Evolutionary conservation across 2,113 vertebrate genomes (phyloP).

Genomic region (Melanostigma gelatinosum): DNA sequence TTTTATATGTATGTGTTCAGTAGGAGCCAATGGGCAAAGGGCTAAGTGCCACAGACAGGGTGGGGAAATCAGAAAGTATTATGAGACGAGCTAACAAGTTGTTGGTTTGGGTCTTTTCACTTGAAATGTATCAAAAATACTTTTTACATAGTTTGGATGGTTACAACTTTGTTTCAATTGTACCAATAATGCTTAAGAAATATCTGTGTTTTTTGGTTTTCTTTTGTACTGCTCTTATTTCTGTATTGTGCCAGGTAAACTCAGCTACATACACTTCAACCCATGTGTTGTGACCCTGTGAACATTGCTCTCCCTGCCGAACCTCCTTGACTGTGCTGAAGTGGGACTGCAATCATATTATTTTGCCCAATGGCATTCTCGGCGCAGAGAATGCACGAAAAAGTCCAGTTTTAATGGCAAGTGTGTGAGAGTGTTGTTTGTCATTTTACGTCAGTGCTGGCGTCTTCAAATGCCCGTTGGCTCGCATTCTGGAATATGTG

Average conservation of each 20-base stretch:
- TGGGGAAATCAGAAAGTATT: background rate
- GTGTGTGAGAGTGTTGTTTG: slow-evolving; percentile 6
- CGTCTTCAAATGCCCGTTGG: slow-evolving; percentile 13
- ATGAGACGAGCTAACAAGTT: background rate
- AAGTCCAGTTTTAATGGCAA: slow-evolving; percentile 16
- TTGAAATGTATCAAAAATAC: background rate
- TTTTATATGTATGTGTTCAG: background rate
- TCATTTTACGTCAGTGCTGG: slow-evolving; percentile 6
- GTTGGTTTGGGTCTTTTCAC: background rate
- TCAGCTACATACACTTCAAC: background rate
- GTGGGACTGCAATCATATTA: background rate
- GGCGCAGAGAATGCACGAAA: background rate
- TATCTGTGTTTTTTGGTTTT: background rate
- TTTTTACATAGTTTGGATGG: background rate
- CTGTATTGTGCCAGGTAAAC: background rate
- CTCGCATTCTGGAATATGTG: slow-evolving; percentile 13
- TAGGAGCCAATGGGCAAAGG: background rate
- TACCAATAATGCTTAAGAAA: background rate
- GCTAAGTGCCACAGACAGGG: background rate
- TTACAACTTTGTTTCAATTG: background rate
- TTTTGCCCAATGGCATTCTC: slow-evolving; percentile 2
- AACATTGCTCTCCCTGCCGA: slow-evolving; percentile 10
- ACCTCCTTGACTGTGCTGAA: slow-evolving; percentile 6
- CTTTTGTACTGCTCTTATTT: background rate
- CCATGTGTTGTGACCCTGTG: slow-evolving; percentile 1